Percentiles rank a stretch among this genome's conserved stretches.
Conservation (phyloP, 2,797 vertebrate genomes). For the Melanotaenia parkinsoni region DNA sequence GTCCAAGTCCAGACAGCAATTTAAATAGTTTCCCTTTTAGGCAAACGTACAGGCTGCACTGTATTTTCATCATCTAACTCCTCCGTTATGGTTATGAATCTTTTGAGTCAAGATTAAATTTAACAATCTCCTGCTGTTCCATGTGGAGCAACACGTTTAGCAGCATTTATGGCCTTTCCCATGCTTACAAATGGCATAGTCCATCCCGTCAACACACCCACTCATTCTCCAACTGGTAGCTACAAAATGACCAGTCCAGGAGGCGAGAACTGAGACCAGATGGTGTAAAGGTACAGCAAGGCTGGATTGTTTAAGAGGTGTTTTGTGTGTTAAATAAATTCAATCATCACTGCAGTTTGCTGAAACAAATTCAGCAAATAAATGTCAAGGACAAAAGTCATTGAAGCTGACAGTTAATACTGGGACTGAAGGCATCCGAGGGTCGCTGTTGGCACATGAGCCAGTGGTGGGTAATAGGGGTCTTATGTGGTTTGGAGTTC, state of each 20-base stretch:
- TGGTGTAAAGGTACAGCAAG: slow-evolving; percentile 42
- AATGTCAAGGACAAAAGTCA: slow-evolving; percentile 44
- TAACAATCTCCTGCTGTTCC: slow-evolving; percentile 32
- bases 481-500: slow-evolving; percentile 40
- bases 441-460: slow-evolving; percentile 74
- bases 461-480: slow-evolving; percentile 61
- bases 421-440: slow-evolving; percentile 72
- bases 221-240: slow-evolving; percentile 40
- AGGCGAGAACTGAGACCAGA: slow-evolving; percentile 41
- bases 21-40: slow-evolving; percentile 10
- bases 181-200: slow-evolving; percentile 50
- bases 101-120: slow-evolving; percentile 39
- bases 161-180: slow-evolving; percentile 64
- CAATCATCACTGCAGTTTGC: slow-evolving; percentile 26
- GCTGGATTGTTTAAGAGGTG: slow-evolving; percentile 61
- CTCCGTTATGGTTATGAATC: slow-evolving; percentile 37
- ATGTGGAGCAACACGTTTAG: slow-evolving; percentile 61
- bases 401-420: slow-evolving; percentile 62
- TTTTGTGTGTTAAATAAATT: slow-evolving; percentile 55
- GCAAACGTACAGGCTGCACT: slow-evolving; percentile 26
- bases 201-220: slow-evolving; percentile 41
- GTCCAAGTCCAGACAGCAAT: slow-evolving; percentile 1
- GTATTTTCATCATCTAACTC: slow-evolving; percentile 34
- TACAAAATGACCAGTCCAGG: slow-evolving; percentile 41
- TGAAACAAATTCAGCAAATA: slow-evolving; percentile 43